Evolutionary conservation across 2,888 invertebrate genomes (phyloP).

Genomic region (Dryadula phaetusa): DNA sequence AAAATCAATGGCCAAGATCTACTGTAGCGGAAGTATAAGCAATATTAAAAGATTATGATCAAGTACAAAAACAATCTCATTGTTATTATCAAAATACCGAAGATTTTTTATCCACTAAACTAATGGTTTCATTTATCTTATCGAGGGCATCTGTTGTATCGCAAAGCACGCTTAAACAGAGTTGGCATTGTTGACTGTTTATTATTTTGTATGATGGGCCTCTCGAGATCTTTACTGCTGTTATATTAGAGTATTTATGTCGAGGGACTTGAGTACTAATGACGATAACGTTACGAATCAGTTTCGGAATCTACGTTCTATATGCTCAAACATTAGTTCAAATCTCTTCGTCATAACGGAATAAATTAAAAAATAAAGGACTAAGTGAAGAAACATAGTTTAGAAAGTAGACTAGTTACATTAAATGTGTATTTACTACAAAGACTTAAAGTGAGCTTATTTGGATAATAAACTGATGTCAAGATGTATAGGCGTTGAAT

Average conservation of each 20-base stretch:
- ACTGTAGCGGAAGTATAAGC: constrained; percentile 14
- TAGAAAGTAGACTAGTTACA: no score
- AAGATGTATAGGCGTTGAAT: constrained; percentile 44
- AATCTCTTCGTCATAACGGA: constrained; percentile 69
- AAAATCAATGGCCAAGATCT: constrained; percentile 5
- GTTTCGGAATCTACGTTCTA: constrained; percentile 47
- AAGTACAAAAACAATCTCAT: constrained; percentile 36
- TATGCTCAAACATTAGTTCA: constrained; percentile 65
- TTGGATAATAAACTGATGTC: constrained; percentile 18
- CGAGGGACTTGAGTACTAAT: constrained; percentile 23
- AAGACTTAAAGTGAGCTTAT: neutral
- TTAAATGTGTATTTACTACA: no score
- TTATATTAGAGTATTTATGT: constrained; percentile 32
- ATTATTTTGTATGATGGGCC: constrained; percentile 33
- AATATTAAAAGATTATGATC: constrained; percentile 11
- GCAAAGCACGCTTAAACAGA: constrained; percentile 56
- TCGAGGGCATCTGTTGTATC: constrained; percentile 56
- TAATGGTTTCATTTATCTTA: constrained; percentile 57
- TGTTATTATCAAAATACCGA: constrained; percentile 38
- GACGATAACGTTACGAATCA: neutral
- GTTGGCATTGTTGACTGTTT: constrained; percentile 56
- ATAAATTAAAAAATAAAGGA: constrained; percentile 54
- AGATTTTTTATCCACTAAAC: constrained; percentile 43
- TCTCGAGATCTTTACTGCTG: constrained; percentile 37
- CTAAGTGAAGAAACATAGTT: no score